phyloP scores from a whole-genome alignment of 2,888 invertebrate species.

The Dolomedes plantarius region DNA sequence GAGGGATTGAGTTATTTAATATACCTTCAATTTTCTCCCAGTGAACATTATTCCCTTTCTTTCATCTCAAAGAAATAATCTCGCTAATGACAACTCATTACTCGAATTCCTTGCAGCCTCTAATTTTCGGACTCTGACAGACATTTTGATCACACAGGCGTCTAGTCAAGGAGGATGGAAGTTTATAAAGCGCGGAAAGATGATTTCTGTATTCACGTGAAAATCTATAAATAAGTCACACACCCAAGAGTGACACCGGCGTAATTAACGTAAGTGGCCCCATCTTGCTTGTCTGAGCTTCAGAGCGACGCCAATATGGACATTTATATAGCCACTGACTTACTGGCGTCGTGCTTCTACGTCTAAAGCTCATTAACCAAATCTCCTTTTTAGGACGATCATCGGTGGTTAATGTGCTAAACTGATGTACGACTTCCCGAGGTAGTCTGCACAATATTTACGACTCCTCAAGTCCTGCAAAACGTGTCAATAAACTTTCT shows the following conservation, averaged over 20 bases:
- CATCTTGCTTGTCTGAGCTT: background rate
- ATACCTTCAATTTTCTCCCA: background rate
- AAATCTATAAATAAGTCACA: slow-evolving; percentile 12
- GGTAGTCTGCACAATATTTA: too few species aligned
- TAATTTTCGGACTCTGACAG: background rate
- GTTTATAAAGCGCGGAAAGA: background rate
- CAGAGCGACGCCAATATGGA: slow-evolving; percentile 1
- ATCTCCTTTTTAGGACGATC: background rate
- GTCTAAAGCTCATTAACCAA: background rate
- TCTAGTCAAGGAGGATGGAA: background rate
- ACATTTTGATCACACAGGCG: background rate
- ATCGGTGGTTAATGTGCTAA: background rate
- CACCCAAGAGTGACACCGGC: background rate
- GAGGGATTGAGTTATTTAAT: background rate
- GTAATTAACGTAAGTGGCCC: background rate
- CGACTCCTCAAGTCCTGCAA: too few species aligned
- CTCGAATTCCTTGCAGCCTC: background rate
- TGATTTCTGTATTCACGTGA: background rate
- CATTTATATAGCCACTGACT: slow-evolving; percentile 2
- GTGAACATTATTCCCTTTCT: background rate
- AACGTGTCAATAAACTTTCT: too few species aligned
- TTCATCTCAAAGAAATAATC: background rate
- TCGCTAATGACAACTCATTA: background rate
- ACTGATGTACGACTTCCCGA: background rate
- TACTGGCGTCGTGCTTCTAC: background rate